Conservation (phyloP, 2,888 invertebrate genomes). For the Drosophila silvestris region DNA sequence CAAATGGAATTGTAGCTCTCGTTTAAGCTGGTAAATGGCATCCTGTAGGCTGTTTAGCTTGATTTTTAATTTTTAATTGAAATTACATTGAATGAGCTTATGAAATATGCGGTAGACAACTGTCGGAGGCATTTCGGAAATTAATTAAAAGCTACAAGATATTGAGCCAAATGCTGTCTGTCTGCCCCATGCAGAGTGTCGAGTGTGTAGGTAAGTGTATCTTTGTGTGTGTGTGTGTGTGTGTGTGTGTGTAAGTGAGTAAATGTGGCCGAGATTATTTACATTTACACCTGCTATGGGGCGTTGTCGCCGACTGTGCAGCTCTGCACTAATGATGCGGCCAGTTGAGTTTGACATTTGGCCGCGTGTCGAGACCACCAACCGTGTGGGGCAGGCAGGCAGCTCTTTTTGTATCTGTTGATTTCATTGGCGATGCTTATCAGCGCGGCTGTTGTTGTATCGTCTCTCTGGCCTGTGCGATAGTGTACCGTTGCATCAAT, state of each 20-base stretch:
- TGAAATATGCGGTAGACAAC: constrained; percentile 55
- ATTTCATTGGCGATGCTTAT: constrained; percentile 67
- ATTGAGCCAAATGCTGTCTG: constrained; percentile 41
- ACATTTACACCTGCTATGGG: constrained; percentile 75
- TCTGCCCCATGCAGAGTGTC: constrained; percentile 64
- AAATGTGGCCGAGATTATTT: constrained; percentile 74
- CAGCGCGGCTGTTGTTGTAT: constrained; percentile 29
- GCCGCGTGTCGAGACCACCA: constrained; percentile 68
- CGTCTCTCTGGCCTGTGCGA: background rate
- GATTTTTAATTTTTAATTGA: constrained; percentile 53
- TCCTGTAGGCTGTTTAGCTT: constrained; percentile 14
- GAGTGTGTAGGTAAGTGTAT: constrained; percentile 27
- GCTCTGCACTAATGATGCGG: constrained; percentile 68
- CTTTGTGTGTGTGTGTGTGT: constrained; percentile 13
- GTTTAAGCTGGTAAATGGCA: constrained; percentile 20
- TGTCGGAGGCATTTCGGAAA: constrained; percentile 58
- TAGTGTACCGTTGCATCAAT: constrained; percentile 67
- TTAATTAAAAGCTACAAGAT: constrained; percentile 64
- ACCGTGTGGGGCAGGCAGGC: constrained; percentile 45
- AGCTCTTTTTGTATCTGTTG: constrained; percentile 49
- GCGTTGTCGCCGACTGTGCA: constrained; percentile 42
- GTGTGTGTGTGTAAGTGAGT: constrained; percentile 40
- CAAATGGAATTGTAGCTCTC: constrained; percentile 15
- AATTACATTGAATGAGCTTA: constrained; percentile 49
- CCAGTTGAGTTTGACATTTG: constrained; percentile 71